Conservation (phyloP, 2,113 vertebrate genomes). For the Apeltes quadracus region DNA sequence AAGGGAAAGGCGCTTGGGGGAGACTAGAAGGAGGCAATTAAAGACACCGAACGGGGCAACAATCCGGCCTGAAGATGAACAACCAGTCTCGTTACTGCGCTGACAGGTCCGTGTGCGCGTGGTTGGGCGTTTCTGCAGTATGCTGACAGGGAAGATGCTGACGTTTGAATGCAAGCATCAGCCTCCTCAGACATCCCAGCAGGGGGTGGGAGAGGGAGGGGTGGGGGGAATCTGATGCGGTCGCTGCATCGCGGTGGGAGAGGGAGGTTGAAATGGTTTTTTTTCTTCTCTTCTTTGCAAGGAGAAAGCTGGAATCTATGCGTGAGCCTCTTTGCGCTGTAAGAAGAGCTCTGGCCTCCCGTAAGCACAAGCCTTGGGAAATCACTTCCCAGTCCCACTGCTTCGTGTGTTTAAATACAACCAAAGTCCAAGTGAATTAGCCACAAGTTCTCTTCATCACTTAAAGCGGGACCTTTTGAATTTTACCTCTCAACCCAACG, state of each 20-base stretch:
- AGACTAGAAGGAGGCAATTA: background rate
- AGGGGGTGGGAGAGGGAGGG: background rate
- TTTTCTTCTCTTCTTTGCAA: background rate
- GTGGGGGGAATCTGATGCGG: too few species aligned
- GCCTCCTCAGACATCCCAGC: constrained; percentile 24
- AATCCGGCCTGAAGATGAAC: background rate
- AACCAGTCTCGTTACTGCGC: background rate
- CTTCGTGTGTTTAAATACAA: background rate
- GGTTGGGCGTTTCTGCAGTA: constrained; percentile 5
- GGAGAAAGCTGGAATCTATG: background rate
- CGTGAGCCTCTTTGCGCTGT: background rate
- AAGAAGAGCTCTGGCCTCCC: constrained; percentile 19
- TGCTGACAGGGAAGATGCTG: constrained; percentile 45
- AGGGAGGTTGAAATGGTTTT: background rate
- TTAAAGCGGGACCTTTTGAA: background rate
- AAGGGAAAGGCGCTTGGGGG: background rate
- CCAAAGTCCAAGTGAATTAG: background rate
- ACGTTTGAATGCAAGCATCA: constrained; percentile 17
- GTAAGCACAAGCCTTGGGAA: constrained; percentile 1
- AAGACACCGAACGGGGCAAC: background rate
- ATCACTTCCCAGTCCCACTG: constrained; percentile 6
- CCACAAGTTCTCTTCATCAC: background rate
- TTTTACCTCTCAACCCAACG: background rate
- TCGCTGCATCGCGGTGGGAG: background rate
- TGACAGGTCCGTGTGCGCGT: constrained; percentile 19